Base-by-base conservation (phyloP, 2,797 vertebrate species). In the Otolemur crassicaudatus region DNA sequence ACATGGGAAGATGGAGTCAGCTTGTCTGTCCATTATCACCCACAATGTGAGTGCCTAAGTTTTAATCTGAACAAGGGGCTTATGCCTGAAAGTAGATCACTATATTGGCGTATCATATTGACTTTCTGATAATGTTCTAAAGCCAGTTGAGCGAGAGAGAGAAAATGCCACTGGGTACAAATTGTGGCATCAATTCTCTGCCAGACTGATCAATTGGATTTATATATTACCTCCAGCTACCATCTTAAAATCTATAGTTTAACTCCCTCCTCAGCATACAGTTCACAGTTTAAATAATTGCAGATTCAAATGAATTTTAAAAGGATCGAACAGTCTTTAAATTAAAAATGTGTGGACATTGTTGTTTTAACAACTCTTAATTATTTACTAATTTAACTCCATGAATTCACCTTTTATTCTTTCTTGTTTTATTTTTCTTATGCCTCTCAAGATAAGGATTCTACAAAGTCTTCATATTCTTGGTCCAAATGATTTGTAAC, bases 71-170 rank as follows among this genome's bases (percentile, higher is more conserved):
- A 98, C 96, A 85, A 95, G 97, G 97, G 97, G 92, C 97, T 98
- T 97, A 98, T 95, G 98, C 96, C 90, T 98, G 97, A 97, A 96
- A 98, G 97, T 98, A 94, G 98, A 98, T 98, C 98, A 98, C 97
- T 98, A 89, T 98, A 99, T 98, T 98, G 99, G 98, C 96, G 7
- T 98, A 98, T 98, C 97, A 96, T 99, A 99, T 99, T 97, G 98
- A 98, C 98, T 99, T 99, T 98, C 98, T 99, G 99, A 99, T 99
- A 98, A 99, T 99, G 99, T 99, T 97, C 98, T 98, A 98, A 98
- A 98, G 98, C 98, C 98, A 98, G 97, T 98, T 96, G 91, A 98
- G 97, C 98, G 99, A 98, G 97, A 98, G 98, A 98, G 98, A 98
- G 98, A 99, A 98, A 98, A 97, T 98, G 98, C 98, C 98, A 98